Evolutionary conservation across 2,113 vertebrate genomes (phyloP).

Genomic region (Ibidorhyncha struthersii): DNA sequence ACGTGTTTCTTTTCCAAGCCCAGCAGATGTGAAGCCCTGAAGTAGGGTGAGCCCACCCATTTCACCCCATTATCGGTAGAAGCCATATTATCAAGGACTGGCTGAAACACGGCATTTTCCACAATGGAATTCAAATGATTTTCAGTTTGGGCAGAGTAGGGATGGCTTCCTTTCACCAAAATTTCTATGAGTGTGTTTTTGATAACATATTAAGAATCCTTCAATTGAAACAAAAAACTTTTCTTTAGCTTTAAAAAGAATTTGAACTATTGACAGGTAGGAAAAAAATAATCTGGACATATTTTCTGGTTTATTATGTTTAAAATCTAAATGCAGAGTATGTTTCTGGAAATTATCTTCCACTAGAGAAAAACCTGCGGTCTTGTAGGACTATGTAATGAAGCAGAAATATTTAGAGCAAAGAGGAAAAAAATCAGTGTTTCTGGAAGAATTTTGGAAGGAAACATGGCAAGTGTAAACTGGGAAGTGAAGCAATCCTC

Average conservation of each 20-base stretch:
- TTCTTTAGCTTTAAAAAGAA: not conserved
- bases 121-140: not conserved
- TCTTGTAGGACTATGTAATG: not conserved
- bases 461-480: not conserved
- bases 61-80: not conserved
- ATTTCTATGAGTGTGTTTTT: not conserved
- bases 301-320: not conserved
- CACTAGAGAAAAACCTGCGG: not conserved
- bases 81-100: not conserved
- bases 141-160: not conserved
- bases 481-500: not conserved
- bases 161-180: not conserved
- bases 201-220: not conserved
- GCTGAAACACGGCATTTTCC: not conserved
- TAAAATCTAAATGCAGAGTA: not conserved
- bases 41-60: not conserved
- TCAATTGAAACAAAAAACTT: fast-evolving
- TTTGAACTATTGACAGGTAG: not conserved
- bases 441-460: not conserved
- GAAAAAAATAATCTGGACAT: not conserved
- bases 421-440: not conserved
- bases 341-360: not conserved
- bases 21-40: not conserved
- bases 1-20: not conserved
- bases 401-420: not conserved